Conservation (phyloP, 2,797 vertebrate species). For the Phaenicophaeus curvirostris region DNA sequence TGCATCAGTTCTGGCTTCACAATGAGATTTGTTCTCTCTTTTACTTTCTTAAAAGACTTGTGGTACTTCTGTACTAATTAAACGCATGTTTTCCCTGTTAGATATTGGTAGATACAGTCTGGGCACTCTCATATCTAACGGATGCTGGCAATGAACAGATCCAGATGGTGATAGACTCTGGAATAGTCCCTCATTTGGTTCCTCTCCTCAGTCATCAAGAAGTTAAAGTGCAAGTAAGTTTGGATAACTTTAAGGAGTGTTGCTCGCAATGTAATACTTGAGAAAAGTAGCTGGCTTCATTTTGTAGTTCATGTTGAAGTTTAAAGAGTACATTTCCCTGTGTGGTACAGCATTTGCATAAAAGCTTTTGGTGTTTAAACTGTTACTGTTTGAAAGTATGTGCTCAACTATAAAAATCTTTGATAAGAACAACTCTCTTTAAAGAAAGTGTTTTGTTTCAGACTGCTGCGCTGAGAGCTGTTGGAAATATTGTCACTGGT, state of each 20-base stretch:
- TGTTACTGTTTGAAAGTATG: neutral
- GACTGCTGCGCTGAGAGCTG: constrained; percentile 96
- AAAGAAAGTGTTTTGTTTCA: constrained; percentile 62
- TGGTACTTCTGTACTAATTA: neutral
- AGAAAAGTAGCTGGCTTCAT: neutral
- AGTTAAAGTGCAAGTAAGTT: constrained; percentile 96
- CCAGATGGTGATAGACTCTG: constrained; percentile 99
- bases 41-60: neutral
- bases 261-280: neutral
- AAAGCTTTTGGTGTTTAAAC: neutral
- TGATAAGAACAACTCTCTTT: neutral
- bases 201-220: constrained; percentile 98
- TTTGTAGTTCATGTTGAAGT: neutral
- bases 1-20: neutral
- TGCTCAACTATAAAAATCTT: neutral
- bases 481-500: constrained; percentile 98
- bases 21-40: neutral
- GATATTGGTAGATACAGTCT: constrained; percentile 99
- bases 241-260: neutral
- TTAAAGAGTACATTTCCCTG: neutral
- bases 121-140: constrained; percentile 98
- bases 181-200: constrained; percentile 95
- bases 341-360: neutral
- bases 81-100: constrained; percentile 49
- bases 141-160: constrained; percentile 99